phyloP scores from a whole-genome alignment of 2,113 vertebrate species.

The Tragelaphus strepsiceros region DNA sequence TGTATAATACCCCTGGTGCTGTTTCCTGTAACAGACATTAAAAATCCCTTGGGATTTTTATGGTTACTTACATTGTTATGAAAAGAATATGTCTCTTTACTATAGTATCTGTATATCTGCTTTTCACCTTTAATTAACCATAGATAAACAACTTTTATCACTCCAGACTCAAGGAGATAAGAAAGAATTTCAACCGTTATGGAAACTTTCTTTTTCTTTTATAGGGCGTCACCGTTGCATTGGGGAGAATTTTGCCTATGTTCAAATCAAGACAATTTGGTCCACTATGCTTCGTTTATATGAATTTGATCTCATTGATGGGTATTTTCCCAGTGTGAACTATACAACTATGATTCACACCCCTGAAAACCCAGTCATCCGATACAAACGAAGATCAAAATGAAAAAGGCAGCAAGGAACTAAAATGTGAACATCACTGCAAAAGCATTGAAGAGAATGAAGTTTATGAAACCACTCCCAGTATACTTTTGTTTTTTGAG shows the following conservation, averaged over 20 bases:
- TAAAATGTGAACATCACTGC: background rate
- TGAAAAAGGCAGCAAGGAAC: constrained; percentile 35
- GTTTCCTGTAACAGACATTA: background rate
- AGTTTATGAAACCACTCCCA: background rate
- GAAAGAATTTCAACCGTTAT: background rate
- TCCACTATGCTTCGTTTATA: constrained; percentile 93
- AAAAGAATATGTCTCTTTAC: background rate
- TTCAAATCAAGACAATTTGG: constrained; percentile 99
- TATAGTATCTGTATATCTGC: background rate
- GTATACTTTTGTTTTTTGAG: background rate
- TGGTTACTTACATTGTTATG: background rate
- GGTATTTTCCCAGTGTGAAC: constrained; percentile 94
- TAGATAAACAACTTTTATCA: background rate
- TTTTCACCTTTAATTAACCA: background rate
- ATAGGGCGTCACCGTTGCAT: constrained; percentile 97
- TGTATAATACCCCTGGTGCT: background rate
- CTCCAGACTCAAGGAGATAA: background rate
- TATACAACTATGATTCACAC: constrained; percentile 99
- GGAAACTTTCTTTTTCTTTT: background rate
- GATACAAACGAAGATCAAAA: constrained; percentile 81
- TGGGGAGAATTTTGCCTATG: constrained; percentile 97
- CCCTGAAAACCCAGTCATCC: constrained; percentile 91
- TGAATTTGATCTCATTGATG: constrained; percentile 92
- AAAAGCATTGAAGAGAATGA: constrained; percentile 17
- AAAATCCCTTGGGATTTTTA: background rate